These are phyloP conservation scores for Sphaerophoria rueppellii DNA, from an alignment of 2,888 invertebrate genomes.

Conservation along the genomic window DNA sequence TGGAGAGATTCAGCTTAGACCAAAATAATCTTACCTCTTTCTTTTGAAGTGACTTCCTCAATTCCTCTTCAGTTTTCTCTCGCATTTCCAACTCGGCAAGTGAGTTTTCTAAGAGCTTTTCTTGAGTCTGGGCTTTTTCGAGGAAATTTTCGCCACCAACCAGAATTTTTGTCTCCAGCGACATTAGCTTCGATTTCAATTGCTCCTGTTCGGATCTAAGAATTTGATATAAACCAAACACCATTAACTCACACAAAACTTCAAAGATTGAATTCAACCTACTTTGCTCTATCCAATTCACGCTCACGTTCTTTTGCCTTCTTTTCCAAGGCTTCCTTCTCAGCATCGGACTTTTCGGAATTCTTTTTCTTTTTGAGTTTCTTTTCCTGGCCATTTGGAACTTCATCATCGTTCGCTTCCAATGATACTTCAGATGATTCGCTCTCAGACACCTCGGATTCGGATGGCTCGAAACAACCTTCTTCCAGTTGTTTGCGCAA, in stretches of 20 bases:
- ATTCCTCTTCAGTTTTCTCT: slow-evolving; percentile 89
- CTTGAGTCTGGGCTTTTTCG: slow-evolving; percentile 97
- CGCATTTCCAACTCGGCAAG: slow-evolving; percentile 91
- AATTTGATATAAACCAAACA: background rate
- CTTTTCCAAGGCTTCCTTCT: slow-evolving; percentile 87
- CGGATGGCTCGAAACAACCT: slow-evolving; percentile 81
- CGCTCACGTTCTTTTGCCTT: slow-evolving; percentile 87
- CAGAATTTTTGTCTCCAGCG: slow-evolving; percentile 96
- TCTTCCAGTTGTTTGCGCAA: slow-evolving; percentile 93
- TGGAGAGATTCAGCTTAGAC: background rate
- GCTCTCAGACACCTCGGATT: slow-evolving; percentile 74
- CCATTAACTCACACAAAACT: background rate
- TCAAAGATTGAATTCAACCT: slow-evolving; percentile 68
- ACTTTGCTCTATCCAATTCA: slow-evolving; percentile 90
- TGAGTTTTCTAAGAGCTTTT: slow-evolving; percentile 93
- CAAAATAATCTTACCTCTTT: slow-evolving; percentile 86
- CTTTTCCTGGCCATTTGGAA: slow-evolving; percentile 84
- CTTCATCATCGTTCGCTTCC: slow-evolving; percentile 79
- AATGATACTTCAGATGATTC: background rate
- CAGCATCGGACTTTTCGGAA: slow-evolving; percentile 83
- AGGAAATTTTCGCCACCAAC: slow-evolving; percentile 99
- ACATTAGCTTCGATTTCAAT: slow-evolving; percentile 91
- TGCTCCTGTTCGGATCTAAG: slow-evolving; percentile 88
- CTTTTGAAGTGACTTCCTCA: slow-evolving; percentile 91
- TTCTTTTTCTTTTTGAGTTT: slow-evolving; percentile 83